These are phyloP conservation scores for Synanthedon tipuliformis DNA, from an alignment of 2,888 invertebrate species.

Conservation along the genomic window DNA sequence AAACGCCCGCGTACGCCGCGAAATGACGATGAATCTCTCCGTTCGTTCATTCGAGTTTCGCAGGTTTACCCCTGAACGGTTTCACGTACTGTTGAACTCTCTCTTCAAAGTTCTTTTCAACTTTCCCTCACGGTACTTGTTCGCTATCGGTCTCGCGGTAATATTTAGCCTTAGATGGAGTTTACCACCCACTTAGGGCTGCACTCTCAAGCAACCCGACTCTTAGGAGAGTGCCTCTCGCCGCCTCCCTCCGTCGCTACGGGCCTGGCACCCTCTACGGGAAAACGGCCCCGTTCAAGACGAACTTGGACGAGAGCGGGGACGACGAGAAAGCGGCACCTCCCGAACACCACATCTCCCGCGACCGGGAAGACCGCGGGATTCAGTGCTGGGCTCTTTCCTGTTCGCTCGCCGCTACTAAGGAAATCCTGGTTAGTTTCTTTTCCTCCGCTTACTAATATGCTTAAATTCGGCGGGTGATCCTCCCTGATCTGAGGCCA, in stretches of 20 bases:
- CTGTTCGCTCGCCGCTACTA: conserved; percentile 64
- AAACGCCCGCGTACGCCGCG: not conserved
- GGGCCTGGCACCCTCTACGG: conserved; percentile 54
- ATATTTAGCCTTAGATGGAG: not conserved
- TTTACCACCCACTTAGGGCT: not conserved
- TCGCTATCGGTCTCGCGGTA: not conserved
- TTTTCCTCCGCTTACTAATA: conserved; percentile 74
- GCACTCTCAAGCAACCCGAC: not conserved
- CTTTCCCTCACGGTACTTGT: not conserved
- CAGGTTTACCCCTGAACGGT: not conserved
- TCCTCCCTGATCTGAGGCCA: not conserved
- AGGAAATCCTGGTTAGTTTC: conserved; percentile 73
- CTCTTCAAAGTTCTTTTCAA: not conserved
- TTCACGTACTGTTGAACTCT: not conserved
- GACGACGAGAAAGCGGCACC: not conserved
- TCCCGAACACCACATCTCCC: not conserved
- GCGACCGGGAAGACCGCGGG: not conserved
- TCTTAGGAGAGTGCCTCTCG: conserved; percentile 3
- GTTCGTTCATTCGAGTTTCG: not conserved
- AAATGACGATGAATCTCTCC: not conserved
- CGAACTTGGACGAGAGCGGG: not conserved
- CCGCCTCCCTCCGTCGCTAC: conserved; percentile 28
- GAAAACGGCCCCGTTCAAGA: not conserved
- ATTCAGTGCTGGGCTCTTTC: not conserved
- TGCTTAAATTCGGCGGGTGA: conserved; percentile 55